Percentiles rank a stretch among this genome's conserved stretches.
These are phyloP conservation scores for Rhagoletis pomonella DNA, from an alignment of 1,140 invertebrate species.

Conservation along the genomic window DNA sequence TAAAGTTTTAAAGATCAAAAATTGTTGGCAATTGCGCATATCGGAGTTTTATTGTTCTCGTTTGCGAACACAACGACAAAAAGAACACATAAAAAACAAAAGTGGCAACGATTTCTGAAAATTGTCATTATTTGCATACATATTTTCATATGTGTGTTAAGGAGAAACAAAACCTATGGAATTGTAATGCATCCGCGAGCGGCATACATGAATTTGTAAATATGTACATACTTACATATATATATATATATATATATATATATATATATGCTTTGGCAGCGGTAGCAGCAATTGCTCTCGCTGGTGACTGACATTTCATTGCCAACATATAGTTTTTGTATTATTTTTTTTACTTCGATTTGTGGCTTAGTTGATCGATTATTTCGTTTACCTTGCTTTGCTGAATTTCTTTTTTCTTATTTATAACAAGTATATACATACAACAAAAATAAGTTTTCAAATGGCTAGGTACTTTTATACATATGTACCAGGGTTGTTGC, in stretches of 20 bases:
- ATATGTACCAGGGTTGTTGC: too few relatives aligned
- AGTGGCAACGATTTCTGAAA: background rate
- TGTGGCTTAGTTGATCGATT: background rate
- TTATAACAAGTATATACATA: background rate
- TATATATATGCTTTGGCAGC: background rate
- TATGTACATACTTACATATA: too few relatives aligned
- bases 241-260: too few relatives aligned
- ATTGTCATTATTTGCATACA: too few relatives aligned
- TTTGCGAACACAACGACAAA: background rate
- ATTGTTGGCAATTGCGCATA: background rate
- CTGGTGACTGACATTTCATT: constrained; percentile 44
- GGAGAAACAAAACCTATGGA: background rate
- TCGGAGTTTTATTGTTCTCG: background rate
- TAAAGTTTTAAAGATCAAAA: constrained; percentile 28
- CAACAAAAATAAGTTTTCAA: too few relatives aligned
- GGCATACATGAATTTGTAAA: background rate
- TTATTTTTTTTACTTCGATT: background rate
- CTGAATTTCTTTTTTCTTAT: background rate
- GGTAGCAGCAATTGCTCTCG: background rate
- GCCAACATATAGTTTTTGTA: background rate
- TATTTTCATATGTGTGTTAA: background rate
- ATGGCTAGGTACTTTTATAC: too few relatives aligned
- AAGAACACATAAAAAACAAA: background rate
- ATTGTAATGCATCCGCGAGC: constrained; percentile 22
- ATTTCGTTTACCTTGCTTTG: background rate